Evolutionary conservation across 2,113 vertebrate species (phyloP), one percentile per base, ranked within the genome.

Genomic region (Megaleporinus macrocephalus): DNA sequence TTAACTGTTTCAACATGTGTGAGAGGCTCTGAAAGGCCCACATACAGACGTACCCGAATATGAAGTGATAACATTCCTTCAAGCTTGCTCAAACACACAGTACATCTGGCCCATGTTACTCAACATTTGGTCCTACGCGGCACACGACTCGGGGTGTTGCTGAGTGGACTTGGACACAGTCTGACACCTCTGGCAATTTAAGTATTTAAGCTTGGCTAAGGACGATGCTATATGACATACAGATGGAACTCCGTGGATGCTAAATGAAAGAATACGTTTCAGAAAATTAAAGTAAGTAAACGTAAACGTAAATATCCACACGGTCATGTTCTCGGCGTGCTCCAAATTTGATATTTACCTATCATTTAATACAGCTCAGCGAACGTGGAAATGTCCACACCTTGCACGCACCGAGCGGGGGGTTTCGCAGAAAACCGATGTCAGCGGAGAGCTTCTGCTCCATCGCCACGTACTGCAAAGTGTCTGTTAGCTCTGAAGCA

Each of bases 401-500:
- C 3, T 24, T n/a, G 49, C 29, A 33, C 62, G 71, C 63, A 79
- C 44, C 44, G 27, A 27, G 49, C 12, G 66, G 66, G n/a, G n/a
- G 15, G 5, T 36, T 55, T 62, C 6, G 26, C 0, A 73, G 22
- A 80, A 80, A 65, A 80, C 79, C 73, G 79, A 65, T 15, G 20
- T 71, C 44, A 59, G 16, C 78, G 59, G 15, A 11, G 20, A 22
- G 10, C 5, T 0, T 88, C 36, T 69, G 75, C 79, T 70, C n/a
- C n/a, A 55, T 26, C 57, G 10, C 1, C 10, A n/a, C 14, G 55
- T n/a, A n/a, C 80, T 65, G 73, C 69, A 81, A 84, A 84, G 75
- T 88, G 77, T 83, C 49, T 7, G 16, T 83, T 79, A 76, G 30
- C 75, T 63, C 62, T 75, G 83, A 27, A 84, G 57, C 82, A 91